phyloP scores from a whole-genome alignment of 2,797 vertebrate genomes.

The Mus minutoides region DNA sequence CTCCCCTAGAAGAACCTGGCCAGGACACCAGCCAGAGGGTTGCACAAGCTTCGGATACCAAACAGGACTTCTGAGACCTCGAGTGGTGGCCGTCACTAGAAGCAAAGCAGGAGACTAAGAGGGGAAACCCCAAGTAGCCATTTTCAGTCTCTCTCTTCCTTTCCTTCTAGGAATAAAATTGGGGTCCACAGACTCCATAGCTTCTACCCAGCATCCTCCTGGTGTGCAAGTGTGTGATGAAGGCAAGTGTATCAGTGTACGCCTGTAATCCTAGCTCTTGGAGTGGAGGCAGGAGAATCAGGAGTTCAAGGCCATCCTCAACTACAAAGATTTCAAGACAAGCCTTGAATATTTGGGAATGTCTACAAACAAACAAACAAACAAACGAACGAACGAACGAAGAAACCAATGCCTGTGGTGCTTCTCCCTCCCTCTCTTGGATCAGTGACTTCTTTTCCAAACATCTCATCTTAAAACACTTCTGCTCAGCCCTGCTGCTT shows the following conservation, averaged over 20 bases:
- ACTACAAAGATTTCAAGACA: not conserved
- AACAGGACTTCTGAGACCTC: not conserved
- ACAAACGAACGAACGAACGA: too few species aligned
- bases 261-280: not conserved
- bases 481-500: not conserved
- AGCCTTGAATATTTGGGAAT: not conserved
- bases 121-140: not conserved
- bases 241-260: not conserved
- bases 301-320: not conserved
- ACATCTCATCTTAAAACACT: not conserved
- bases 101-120: not conserved
- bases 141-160: not conserved
- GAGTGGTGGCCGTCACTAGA: not conserved
- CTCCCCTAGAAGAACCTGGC: not conserved
- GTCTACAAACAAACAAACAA: not conserved
- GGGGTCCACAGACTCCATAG: not conserved
- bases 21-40: not conserved
- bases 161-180: not conserved
- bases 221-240: too few species aligned
- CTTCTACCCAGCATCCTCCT: not conserved
- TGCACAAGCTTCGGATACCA: not conserved
- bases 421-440: not conserved
- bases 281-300: not conserved
- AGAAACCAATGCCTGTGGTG: not conserved
- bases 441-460: not conserved